phyloP scores from a whole-genome alignment of 2,113 vertebrate species.

The Tapirus terrestris region DNA sequence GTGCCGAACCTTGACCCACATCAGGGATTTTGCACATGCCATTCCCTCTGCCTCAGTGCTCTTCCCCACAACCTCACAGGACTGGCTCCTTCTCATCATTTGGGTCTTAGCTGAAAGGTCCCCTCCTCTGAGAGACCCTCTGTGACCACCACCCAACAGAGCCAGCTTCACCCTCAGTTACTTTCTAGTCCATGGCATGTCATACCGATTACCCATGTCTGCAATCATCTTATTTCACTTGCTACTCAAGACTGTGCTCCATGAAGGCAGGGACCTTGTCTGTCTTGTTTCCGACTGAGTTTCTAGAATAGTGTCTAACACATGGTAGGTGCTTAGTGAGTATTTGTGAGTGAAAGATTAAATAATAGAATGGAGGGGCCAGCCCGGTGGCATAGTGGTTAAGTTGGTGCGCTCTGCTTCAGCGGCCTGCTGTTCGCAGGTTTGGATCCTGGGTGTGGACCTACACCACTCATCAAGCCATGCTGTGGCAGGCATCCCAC shows the following conservation, averaged over 20 bases:
- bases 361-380: no score
- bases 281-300: background rate
- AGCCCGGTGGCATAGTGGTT: no score
- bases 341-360: background rate
- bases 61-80: background rate
- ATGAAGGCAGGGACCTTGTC: background rate
- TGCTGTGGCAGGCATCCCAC: no score
- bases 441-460: no score
- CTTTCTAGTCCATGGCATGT: background rate
- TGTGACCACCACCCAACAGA: background rate
- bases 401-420: no score
- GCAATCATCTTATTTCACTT: background rate
- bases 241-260: background rate
- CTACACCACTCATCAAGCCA: no score
- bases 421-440: no score
- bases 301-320: background rate
- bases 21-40: no score
- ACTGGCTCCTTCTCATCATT: background rate
- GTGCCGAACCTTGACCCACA: rapidly evolving
- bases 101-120: background rate
- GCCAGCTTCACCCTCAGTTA: background rate
- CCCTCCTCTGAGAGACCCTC: background rate
- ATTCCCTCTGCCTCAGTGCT: background rate
- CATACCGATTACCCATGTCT: no score
- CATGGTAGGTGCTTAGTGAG: background rate